Evolutionary conservation across 2,888 invertebrate species (phyloP), one percentile per base, ranked within the genome.

Genomic region (Hoplodrina blanda): DNA sequence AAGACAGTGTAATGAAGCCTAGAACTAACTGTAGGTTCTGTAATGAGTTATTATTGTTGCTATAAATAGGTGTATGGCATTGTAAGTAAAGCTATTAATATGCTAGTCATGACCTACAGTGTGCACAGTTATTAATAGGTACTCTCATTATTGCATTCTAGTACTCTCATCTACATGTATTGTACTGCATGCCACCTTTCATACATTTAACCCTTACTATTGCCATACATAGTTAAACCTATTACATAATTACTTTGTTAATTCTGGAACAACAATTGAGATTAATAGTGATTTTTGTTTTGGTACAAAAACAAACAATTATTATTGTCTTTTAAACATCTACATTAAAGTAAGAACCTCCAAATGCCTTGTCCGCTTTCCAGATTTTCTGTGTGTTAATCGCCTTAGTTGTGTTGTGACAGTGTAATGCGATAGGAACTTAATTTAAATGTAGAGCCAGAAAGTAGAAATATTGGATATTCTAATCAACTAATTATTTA

Each of bases 41-140:
- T 52, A 60, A 68, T 75, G 60, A 61, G 49, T 76, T 55, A 80
- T 56, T 76, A 53, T 61, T 60, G 30, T 5, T 50, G 53, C 62
- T 53, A 66, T 77, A 70, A 59, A 71, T 57, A 76, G 56, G 17
- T 25, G 25, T 6, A 20, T 59, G 56, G 37, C 62, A 75, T 76
- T 80, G 81, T 65, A 55, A 62, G 11, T 49, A 46, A 61, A 60
- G 52, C 41, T 55, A 73, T 81, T 81, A 72, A 55, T 78, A 69
- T 67, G 46, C 72, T 49, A 60, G 69, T 76, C 83, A 73, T 69
- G 62, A 60, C 50, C 62, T 53, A 25, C 4, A 4, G 41, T 46
- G 15, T 62, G 37, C 41, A 60, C 11, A 52, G 25, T 59, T 44
- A 62, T 56, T 65, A 68, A 46, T 46, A 46, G 17, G 13, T 60